Base-by-base conservation (phyloP, 35 echinoderm and acorn worm species). In the Heliocidaris tuberculata region DNA sequence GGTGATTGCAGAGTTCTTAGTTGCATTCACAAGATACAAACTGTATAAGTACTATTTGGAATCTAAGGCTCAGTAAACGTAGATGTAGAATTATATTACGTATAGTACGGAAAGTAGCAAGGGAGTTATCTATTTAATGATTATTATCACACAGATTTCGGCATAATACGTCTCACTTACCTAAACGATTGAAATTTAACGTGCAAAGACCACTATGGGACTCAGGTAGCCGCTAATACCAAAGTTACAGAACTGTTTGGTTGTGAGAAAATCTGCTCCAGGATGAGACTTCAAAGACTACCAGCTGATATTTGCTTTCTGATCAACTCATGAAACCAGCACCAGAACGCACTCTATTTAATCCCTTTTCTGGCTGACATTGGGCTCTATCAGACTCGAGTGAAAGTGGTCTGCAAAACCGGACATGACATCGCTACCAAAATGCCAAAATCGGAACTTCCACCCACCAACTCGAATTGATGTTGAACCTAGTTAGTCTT, bases 341-440 rank as follows among this genome's bases (percentile, higher is more conserved):
- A 21, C 27, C 65, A 78, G 65, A 78, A 7, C 19, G 17, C 65
- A 78, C 65, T 78, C 65, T 78, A 78, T 78, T 78, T 78, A 27
- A 78, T 78, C 21, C 21, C 21, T 78, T 78, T 78, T 78, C 65
- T 78, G 65, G 65, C 65, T 78, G 65, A 6, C 65, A 19, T n/a
- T 78, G 65, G 65, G 21, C 21, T 19, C 65, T 78, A 78, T 78
- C 65, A 78, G 24, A 70, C 24, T 7, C 60, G 3, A 70, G 65
- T 78, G 65, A 78, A 78, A 78, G 65, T 78, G 65, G 65, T 78
- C 65, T 78, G 65, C 65, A 78, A 78, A 78, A 78, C 24, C 65
- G 65, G 65, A 78, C 19, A 24, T 27, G 21, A 78, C 19, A 78
- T 78, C 65, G 65, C 65, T 78, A 21, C 65, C 65, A 78, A 78